These are phyloP conservation scores for Thera obeliscata DNA, from an alignment of 2,888 invertebrate genomes.

Conservation along the genomic window DNA sequence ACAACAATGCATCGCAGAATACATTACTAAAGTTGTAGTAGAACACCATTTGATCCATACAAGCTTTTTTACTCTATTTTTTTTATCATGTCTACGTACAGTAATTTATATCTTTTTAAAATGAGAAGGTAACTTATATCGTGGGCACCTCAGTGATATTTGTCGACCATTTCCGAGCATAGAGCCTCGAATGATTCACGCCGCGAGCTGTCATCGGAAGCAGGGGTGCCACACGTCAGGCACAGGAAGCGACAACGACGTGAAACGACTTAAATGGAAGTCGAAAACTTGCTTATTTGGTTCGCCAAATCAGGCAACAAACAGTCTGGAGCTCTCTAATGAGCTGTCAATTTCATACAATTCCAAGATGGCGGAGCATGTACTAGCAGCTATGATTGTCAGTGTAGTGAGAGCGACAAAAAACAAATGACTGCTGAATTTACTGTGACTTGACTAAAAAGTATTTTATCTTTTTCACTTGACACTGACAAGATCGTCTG, in stretches of 20 bases:
- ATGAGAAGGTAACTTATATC: too few relatives aligned
- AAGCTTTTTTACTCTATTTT: too few relatives aligned
- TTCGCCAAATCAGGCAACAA: constrained; percentile 18
- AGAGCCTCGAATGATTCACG: constrained; percentile 23
- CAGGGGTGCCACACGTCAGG: constrained; percentile 31
- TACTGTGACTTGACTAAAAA: too few relatives aligned
- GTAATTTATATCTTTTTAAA: too few relatives aligned
- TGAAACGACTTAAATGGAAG: constrained; percentile 28
- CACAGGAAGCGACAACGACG: constrained; percentile 24
- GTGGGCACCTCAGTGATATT: background rate
- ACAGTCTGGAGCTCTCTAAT: constrained; percentile 21
- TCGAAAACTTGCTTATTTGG: constrained; percentile 27
- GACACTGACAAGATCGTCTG: too few relatives aligned
- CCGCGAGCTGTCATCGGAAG: constrained; percentile 26
- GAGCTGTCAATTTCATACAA: constrained; percentile 20
- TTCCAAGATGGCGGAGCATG: background rate
- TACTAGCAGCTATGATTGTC: background rate
- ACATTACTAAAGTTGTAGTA: too few relatives aligned
- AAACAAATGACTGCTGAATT: too few relatives aligned
- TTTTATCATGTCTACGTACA: too few relatives aligned
- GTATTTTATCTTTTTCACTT: too few relatives aligned
- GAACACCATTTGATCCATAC: too few relatives aligned
- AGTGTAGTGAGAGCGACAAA: background rate
- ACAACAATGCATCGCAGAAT: too few relatives aligned
- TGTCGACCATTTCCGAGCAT: background rate